These are phyloP conservation scores for Mastigias papua DNA, from an alignment of 30 jellyfish, hydroid and myxozoan species.

Conservation along the genomic window DNA sequence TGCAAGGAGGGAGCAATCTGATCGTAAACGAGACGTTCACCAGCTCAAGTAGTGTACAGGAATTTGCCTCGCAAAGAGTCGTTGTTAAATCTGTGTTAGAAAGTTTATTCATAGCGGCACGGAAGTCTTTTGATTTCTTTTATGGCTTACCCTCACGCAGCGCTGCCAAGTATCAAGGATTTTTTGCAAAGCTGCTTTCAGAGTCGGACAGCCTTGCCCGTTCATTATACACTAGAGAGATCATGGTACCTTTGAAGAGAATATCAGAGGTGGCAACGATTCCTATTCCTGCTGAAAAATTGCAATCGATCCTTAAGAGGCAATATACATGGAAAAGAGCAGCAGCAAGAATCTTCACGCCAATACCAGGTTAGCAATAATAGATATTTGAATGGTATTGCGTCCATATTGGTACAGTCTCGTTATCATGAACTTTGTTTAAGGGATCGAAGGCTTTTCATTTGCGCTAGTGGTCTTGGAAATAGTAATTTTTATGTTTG, in stretches of 20 bases:
- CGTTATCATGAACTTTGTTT: no score
- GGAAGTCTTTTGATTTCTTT: neutral
- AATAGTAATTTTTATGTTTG: no score
- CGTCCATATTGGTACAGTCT: no score
- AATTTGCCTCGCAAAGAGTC: neutral
- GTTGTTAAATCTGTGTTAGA: neutral
- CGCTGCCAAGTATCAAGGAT: neutral
- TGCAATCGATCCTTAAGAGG: slow-evolving; percentile 26
- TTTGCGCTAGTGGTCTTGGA: no score
- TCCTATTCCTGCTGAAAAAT: slow-evolving; percentile 67
- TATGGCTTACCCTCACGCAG: neutral
- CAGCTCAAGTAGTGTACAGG: neutral
- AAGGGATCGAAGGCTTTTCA: no score
- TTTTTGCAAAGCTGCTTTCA: neutral
- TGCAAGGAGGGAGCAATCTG: neutral
- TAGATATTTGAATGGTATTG: no score
- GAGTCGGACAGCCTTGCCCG: slow-evolving; percentile 14
- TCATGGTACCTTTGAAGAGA: slow-evolving; percentile 54
- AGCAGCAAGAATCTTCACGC: slow-evolving; percentile 16
- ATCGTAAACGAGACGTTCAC: neutral
- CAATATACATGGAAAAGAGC: neutral
- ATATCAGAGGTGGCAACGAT: slow-evolving; percentile 51
- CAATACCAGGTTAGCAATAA: slow-evolving; percentile 36
- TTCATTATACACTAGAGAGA: neutral
- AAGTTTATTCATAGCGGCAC: neutral